Percentiles rank a stretch among this genome's conserved stretches.
These are phyloP conservation scores for Adrianichthys oophorus DNA, from an alignment of 2,797 vertebrate species.

Conservation along the genomic window DNA sequence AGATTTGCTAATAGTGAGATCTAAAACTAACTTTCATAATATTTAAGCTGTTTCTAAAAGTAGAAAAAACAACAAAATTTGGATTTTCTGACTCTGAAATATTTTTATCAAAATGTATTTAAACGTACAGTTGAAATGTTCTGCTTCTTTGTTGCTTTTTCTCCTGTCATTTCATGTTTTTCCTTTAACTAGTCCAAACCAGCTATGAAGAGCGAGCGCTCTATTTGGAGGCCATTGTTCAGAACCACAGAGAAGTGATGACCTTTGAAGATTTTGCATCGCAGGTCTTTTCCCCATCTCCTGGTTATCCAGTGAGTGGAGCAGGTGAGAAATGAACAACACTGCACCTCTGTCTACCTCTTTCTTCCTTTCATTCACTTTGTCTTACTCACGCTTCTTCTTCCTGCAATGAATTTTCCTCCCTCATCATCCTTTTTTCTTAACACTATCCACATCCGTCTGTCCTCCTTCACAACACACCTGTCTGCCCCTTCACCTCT, in stretches of 20 bases:
- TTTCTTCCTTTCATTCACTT: conserved; percentile 57
- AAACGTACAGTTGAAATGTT: not conserved
- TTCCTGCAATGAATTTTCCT: conserved; percentile 1
- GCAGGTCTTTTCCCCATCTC: conserved; percentile 95
- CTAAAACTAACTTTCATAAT: no score
- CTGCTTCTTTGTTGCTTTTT: conserved; percentile 2
- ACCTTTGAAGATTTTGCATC: conserved; percentile 97
- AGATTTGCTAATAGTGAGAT: conserved; percentile 43
- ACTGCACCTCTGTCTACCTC: conserved; percentile 73
- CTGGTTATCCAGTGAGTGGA: conserved; percentile 86
- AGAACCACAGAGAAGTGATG: conserved; percentile 96
- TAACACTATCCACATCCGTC: conserved; percentile 19
- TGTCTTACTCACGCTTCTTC: conserved; percentile 16
- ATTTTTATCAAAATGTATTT: conserved; percentile 7
- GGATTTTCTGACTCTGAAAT: no score
- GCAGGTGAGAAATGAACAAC: conserved; percentile 85
- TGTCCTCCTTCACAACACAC: conserved; percentile 48
- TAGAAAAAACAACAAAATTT: no score
- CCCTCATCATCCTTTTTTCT: conserved; percentile 21
- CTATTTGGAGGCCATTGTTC: conserved; percentile 97
- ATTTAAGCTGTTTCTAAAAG: no score
- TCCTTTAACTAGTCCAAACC: conserved; percentile 55
- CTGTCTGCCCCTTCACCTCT: conserved; percentile 35
- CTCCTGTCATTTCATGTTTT: conserved; percentile 20
- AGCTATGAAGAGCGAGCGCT: conserved; percentile 97